These are phyloP conservation scores for Bucco capensis DNA, from an alignment of 2,113 vertebrate species.

Conservation along the genomic window DNA sequence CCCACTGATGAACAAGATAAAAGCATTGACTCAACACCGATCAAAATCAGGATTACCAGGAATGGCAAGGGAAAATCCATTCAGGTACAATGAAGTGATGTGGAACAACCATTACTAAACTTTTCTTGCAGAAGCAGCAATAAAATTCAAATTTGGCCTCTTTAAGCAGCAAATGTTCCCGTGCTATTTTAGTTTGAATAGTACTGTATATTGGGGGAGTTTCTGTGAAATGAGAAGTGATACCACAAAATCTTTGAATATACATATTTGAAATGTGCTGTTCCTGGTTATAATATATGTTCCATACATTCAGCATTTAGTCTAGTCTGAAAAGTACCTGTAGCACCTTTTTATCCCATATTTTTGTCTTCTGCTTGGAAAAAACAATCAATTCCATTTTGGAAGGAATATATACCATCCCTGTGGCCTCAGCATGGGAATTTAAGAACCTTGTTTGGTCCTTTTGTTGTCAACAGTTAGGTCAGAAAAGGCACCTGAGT, in stretches of 20 bases:
- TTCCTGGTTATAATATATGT: neutral
- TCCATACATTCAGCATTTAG: neutral
- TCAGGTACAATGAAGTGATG: neutral
- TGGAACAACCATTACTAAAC: neutral
- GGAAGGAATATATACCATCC: neutral
- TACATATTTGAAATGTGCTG: neutral
- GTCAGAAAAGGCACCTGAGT: neutral
- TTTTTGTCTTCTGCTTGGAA: neutral
- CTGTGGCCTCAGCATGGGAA: neutral
- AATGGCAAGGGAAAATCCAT: neutral
- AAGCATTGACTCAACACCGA: neutral
- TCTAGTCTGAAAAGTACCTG: neutral
- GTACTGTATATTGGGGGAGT: neutral
- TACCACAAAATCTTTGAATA: neutral
- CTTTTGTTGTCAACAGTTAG: neutral
- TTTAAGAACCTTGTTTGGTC: neutral
- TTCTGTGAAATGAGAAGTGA: neutral
- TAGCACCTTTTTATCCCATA: neutral
- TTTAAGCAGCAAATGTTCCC: neutral
- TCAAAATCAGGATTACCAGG: neutral
- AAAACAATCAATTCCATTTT: neutral
- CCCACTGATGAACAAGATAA: neutral
- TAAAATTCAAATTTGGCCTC: neutral
- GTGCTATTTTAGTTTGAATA: slow-evolving; percentile 5
- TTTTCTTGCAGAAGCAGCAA: neutral